Base-by-base conservation (phyloP, 2,888 invertebrate genomes). In the Caradrina kadenii region DNA sequence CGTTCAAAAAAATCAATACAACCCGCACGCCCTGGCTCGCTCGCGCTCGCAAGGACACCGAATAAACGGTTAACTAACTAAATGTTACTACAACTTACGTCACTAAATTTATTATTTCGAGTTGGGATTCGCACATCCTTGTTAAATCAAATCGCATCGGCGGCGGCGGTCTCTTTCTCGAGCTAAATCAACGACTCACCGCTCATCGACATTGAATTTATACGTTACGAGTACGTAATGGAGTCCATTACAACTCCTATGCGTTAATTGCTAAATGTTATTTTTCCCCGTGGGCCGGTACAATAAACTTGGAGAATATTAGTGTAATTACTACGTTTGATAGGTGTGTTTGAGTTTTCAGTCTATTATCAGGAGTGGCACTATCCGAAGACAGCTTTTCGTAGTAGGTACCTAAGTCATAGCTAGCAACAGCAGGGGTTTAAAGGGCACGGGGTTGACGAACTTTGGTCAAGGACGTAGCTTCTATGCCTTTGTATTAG, bases 1-100 rank as follows among this genome's bases (percentile, higher is more conserved):
- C 89, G 87, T 90, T 85, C 86, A 89, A 91, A 93, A 91, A 92
- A 93, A 93, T 93, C 93, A 92, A 93, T 93, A 93, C 90, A 86
- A 88, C 84, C 87, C 87, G 87, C 91, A 88, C 85, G 88, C 83
- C 89, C 84, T 81, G 87, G 84, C 86, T 88, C 85, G 87, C 84
- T 86, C 87, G 88, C 86, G 87, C 82, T 84, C 82, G 82, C 91
- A 91, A 91, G 90, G 90, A 89, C 92, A 89, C 81, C 79, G 82
- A 86, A 85, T 83, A 84, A 88, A 88, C 78, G 83, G 84, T 85
- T 86, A 86, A 86, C 84, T 86, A 83, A 84, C 82, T 83, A 82
- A 89, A 86, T 83, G 82, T 84, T 82, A 84, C 84, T 81, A 85
- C 85, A 87, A 83, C 83, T 83, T 83, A 81, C 83, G 83, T 83